Evolutionary conservation across 2,113 vertebrate species (phyloP).

Genomic region (Neolamprologus modestus): DNA sequence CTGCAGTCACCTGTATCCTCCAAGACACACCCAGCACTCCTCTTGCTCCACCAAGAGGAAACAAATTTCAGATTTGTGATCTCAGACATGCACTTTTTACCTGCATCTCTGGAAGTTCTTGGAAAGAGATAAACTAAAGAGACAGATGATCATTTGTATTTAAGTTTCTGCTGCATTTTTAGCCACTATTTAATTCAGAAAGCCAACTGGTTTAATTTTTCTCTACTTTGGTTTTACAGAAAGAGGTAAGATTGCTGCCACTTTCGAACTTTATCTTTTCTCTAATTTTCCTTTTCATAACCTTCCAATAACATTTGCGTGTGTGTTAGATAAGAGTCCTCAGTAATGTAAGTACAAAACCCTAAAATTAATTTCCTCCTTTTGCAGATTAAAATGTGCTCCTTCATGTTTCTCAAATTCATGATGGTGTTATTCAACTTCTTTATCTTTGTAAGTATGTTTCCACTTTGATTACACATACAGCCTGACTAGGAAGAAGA

Average conservation of each 20-base stretch:
- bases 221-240: neutral
- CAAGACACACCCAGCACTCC: slow-evolving; percentile 21
- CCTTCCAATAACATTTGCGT: neutral
- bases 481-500: neutral
- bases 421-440: slow-evolving; percentile 86
- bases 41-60: neutral
- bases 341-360: neutral
- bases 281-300: neutral
- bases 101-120: neutral
- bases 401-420: slow-evolving; percentile 81
- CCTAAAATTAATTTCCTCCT: slow-evolving; percentile 2
- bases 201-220: neutral
- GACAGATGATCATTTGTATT: neutral
- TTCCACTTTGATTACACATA: neutral
- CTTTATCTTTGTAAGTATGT: slow-evolving; percentile 84
- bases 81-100: neutral
- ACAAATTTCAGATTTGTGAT: neutral
- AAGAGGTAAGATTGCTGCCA: neutral
- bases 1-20: slow-evolving; percentile 2
- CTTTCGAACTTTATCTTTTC: neutral
- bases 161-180: neutral
- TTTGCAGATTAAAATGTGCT: slow-evolving; percentile 78
- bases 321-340: neutral
- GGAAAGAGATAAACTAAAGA: neutral
- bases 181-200: neutral